These are phyloP conservation scores for Parnassius apollo DNA, from an alignment of 2,888 invertebrate species.

Conservation along the genomic window DNA sequence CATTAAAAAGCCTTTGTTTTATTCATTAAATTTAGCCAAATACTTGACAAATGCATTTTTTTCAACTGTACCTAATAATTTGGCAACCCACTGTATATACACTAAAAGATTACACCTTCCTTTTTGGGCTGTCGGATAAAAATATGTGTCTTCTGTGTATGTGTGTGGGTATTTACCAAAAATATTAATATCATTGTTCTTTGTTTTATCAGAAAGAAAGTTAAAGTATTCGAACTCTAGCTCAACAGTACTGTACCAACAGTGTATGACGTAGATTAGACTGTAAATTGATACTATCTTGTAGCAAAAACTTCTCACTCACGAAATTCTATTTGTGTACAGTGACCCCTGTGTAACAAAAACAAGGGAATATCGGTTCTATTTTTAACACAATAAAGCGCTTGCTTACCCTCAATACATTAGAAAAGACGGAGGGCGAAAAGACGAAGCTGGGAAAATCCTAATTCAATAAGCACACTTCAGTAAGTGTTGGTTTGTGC, in stretches of 20 bases:
- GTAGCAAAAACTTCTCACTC: constrained; percentile 9
- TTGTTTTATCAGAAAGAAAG: no score
- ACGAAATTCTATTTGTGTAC: constrained; percentile 16
- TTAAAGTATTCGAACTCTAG: no score
- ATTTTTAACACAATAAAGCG: not conserved
- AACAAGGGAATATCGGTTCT: not conserved
- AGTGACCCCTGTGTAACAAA: constrained; percentile 14
- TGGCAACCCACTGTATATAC: no score
- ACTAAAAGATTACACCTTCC: no score
- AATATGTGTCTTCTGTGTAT: no score
- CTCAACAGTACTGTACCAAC: not conserved
- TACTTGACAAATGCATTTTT: no score
- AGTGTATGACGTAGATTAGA: not conserved
- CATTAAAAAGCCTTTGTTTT: no score
- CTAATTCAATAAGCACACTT: constrained; percentile 18
- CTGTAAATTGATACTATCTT: constrained; percentile 10
- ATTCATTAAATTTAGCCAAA: no score
- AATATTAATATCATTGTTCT: no score
- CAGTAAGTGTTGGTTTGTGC: constrained; percentile 6
- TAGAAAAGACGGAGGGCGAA: not conserved
- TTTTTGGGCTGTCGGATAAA: no score
- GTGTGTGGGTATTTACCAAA: no score
- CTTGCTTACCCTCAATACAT: not conserved
- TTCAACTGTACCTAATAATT: no score
- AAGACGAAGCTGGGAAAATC: not conserved